These are phyloP conservation scores for Synanthedon tipuliformis DNA, from an alignment of 2,888 invertebrate species.

Conservation along the genomic window DNA sequence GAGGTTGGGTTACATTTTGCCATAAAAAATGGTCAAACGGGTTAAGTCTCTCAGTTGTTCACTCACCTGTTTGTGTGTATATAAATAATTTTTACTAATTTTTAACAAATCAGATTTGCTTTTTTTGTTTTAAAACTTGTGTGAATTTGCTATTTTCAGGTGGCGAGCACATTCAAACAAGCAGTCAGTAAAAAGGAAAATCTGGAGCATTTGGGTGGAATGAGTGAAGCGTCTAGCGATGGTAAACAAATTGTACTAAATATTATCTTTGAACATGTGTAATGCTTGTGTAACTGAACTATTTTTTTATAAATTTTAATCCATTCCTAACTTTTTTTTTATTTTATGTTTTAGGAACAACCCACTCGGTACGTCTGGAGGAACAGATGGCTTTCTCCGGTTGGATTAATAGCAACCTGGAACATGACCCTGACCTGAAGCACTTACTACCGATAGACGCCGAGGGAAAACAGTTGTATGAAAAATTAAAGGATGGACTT, in stretches of 20 bases:
- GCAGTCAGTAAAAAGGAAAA: constrained; percentile 93
- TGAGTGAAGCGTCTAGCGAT: constrained; percentile 93
- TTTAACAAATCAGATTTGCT: too few relatives aligned
- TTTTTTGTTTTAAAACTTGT: too few relatives aligned
- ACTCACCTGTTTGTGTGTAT: too few relatives aligned
- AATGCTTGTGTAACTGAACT: too few relatives aligned
- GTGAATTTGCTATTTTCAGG: constrained; percentile 31
- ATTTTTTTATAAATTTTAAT: too few relatives aligned
- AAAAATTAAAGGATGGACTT: constrained; percentile 95
- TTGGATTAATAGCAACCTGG: constrained; percentile 97
- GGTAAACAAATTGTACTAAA: constrained; percentile 48
- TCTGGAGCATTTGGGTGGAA: constrained; percentile 91
- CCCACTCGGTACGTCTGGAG: constrained; percentile 93
- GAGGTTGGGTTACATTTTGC: too few relatives aligned
- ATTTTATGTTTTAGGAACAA: constrained; percentile 73
- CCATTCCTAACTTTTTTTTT: too few relatives aligned
- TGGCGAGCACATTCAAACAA: constrained; percentile 93
- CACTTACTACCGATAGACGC: constrained; percentile 92
- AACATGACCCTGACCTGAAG: constrained; percentile 88
- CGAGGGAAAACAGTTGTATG: constrained; percentile 91
- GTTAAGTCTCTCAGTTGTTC: too few relatives aligned
- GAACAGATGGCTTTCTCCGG: constrained; percentile 98
- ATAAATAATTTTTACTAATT: too few relatives aligned
- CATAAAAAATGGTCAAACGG: too few relatives aligned
- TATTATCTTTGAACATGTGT: too few relatives aligned